A percentile compares a stretch with the other conserved stretches of the same genome.
These are phyloP conservation scores for Montifringilla adamsi DNA, from an alignment of 2,113 vertebrate species.

Conservation along the genomic window DNA sequence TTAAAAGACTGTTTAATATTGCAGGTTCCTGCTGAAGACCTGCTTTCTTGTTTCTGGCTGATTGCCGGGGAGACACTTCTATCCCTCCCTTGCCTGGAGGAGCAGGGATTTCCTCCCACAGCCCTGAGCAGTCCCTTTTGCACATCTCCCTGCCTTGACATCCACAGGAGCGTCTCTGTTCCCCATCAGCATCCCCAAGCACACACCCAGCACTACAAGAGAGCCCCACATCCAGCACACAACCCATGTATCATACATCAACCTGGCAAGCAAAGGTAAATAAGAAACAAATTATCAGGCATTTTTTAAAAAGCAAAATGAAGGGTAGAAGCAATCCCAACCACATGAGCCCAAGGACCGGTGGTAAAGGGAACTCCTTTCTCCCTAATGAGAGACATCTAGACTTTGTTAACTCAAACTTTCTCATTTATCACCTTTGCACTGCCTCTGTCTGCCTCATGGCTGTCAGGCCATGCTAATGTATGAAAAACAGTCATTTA, in stretches of 20 bases:
- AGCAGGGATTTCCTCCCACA: not conserved
- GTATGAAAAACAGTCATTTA: constrained; percentile 56
- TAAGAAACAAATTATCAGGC: not conserved
- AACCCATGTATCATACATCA: not conserved
- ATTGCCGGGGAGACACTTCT: not conserved
- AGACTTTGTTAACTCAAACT: constrained; percentile 28
- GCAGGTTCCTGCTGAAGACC: not conserved
- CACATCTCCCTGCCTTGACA: not conserved
- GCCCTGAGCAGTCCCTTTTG: not conserved
- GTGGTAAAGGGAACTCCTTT: not conserved
- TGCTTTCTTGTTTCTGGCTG: not conserved
- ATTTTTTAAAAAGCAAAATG: not conserved
- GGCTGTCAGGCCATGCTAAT: constrained; percentile 51
- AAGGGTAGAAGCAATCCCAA: accelerated
- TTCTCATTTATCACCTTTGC: constrained; percentile 52
- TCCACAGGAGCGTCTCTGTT: not conserved
- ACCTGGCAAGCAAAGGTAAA: not conserved
- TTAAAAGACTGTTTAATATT: constrained; percentile 32
- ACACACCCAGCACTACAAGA: accelerated
- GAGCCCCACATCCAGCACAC: not conserved
- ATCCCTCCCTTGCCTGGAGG: not conserved
- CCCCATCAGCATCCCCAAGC: not conserved
- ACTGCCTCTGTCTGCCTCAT: constrained; percentile 20
- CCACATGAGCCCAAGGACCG: not conserved
- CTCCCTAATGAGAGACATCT: not conserved